These are phyloP conservation scores for Sitodiplosis mosellana DNA, from an alignment of 1,140 invertebrate genomes.

Conservation along the genomic window DNA sequence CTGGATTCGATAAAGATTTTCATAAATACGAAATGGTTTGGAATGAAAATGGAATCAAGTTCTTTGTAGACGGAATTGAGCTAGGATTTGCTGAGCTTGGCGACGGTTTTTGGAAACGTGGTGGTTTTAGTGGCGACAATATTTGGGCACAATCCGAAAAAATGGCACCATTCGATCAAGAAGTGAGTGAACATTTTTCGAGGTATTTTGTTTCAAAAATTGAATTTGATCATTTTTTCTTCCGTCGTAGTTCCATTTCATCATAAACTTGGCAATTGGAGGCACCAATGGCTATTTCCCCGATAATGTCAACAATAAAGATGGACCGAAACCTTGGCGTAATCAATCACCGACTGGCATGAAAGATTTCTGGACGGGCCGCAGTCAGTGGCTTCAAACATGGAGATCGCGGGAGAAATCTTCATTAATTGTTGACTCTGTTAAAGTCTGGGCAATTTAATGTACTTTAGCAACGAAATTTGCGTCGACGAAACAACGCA, in stretches of 20 bases:
- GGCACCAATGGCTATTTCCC: not conserved
- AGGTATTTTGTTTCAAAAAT: too few relatives aligned
- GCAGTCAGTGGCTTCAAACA: not conserved
- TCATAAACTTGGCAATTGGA: too few relatives aligned
- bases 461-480: too few relatives aligned
- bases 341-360: not conserved
- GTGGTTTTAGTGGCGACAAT: slow-evolving; percentile 15
- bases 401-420: not conserved
- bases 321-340: not conserved
- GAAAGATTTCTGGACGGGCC: not conserved
- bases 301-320: not conserved
- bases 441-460: not conserved
- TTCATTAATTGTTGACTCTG: not conserved
- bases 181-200: slow-evolving; percentile 20
- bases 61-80: too few relatives aligned
- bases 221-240: too few relatives aligned
- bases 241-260: too few relatives aligned
- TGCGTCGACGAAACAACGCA: too few relatives aligned
- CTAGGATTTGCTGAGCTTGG: slow-evolving; percentile 11
- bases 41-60: too few relatives aligned
- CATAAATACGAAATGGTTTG: too few relatives aligned
- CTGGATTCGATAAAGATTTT: too few relatives aligned
- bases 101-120: slow-evolving; percentile 21
- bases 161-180: slow-evolving; percentile 36
- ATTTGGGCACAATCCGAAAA: slow-evolving; percentile 23